Evolutionary conservation across 2,797 vertebrate genomes (phyloP), one percentile per base, ranked within the genome.

Genomic region (Lophotriccus pileatus): DNA sequence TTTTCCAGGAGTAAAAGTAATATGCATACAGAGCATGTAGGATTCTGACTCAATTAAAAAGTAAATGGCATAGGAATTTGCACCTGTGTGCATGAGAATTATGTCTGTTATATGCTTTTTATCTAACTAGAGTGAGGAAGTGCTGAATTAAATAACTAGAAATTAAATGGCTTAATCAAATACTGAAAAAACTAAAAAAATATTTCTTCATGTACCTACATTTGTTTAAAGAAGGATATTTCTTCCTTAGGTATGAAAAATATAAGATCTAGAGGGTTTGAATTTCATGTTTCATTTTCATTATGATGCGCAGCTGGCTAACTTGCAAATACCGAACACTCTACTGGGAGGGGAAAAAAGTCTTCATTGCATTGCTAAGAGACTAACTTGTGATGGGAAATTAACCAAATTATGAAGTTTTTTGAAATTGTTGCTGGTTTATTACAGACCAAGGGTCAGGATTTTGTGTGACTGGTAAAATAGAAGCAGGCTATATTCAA

Each of bases 391-490:
- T 82, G 50, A 17, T 68, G 41, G 72, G 49, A 64, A 89, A 44
- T 9, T 39, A n/a, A 70, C 21, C 60, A 66, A 78, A 14, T 66
- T 64, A 2, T 28, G 7, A 82, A 64, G 10, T 73, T 39, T 58
- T 94, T 87, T 67, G 8, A 77, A 89, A 76, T 67, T 78, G 30
- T 93, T 92, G 44, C 25, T 82, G 16, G 32, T 84, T 83, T 95
- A 62, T 97, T 95, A 17, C 97, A 99, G 99, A 99, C 97, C 99
- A 99, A 98, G 99, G 99, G 52, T 99, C 99, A 81, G 99, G 99
- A 92, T 99, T 99, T 98, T 99, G 99, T 95, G 98, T 99, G 63
- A 99, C 99, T 62, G 99, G 99, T 67, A 99, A 99, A 98, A 99
- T 99, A 44, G 99, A 99, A 98, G 99, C 99, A 70, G 99, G 99